Evolutionary conservation across 2,113 vertebrate species (phyloP).

Genomic region (Scalopus aquaticus): DNA sequence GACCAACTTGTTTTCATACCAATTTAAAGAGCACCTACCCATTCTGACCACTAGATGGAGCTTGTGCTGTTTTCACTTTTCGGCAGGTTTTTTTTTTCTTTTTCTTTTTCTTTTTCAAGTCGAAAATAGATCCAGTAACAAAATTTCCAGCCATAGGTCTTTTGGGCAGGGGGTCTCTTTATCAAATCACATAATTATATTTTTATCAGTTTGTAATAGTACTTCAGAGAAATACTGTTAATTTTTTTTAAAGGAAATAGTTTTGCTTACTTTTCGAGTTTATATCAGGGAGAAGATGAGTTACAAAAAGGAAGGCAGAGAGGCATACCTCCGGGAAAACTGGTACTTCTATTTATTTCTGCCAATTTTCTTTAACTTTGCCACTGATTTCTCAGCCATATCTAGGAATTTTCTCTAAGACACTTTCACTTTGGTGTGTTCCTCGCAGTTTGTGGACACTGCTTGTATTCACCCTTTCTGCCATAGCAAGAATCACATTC

Average conservation of each 20-base stretch:
- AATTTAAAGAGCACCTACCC: constrained; percentile 12
- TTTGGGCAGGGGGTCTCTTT: neutral
- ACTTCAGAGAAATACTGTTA: neutral
- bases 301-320: neutral
- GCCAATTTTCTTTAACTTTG: neutral
- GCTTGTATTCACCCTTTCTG: neutral
- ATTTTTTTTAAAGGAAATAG: neutral
- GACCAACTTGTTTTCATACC: neutral
- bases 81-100: neutral
- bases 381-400: neutral
- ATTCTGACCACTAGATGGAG: constrained; percentile 71
- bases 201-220: neutral
- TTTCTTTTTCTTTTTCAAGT: neutral
- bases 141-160: constrained; percentile 27
- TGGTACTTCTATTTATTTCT: neutral
- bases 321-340: neutral
- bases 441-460: neutral
- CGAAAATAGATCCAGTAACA: constrained; percentile 36
- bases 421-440: neutral
- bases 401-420: neutral
- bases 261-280: neutral
- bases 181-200: neutral
- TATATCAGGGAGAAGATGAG: neutral
- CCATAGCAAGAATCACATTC: neutral
- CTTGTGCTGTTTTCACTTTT: constrained; percentile 53